These are phyloP conservation scores for Gnathonemus longibarbis DNA, from an alignment of 2,113 vertebrate species.

Conservation along the genomic window DNA sequence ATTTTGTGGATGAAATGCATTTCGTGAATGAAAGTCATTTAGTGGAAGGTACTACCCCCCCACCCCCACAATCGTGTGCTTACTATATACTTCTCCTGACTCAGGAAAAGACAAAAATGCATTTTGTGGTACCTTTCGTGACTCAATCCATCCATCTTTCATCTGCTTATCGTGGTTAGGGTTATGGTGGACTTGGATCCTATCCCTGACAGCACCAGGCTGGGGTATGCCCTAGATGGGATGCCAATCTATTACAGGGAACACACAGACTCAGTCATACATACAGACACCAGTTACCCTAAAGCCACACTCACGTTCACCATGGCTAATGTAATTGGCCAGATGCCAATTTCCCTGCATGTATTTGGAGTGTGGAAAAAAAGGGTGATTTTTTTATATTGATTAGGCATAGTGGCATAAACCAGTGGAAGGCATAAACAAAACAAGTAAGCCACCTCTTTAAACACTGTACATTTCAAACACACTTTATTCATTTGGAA, in stretches of 20 bases:
- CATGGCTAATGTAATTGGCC: not conserved
- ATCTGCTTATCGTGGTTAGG: not conserved
- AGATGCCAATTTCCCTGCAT: not conserved
- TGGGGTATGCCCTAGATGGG: too few relatives aligned
- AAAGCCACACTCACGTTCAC: not conserved
- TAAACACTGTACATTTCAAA: not conserved
- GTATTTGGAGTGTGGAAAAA: not conserved
- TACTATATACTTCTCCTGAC: too few relatives aligned
- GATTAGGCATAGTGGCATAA: not conserved
- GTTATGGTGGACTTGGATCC: not conserved
- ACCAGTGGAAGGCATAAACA: not conserved
- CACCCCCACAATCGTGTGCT: too few relatives aligned
- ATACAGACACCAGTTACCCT: not conserved
- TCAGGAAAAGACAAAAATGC: too few relatives aligned
- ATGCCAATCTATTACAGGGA: not conserved
- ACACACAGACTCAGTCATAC: not conserved
- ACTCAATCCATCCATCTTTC: not conserved
- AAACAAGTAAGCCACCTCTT: not conserved
- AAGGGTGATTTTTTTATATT: not conserved
- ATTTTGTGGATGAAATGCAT: too few relatives aligned
- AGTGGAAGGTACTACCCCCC: too few relatives aligned
- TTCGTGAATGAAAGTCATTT: too few relatives aligned
- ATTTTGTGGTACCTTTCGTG: too few relatives aligned
- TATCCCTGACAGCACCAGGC: too few relatives aligned
- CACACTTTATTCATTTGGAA: constrained; percentile 1